Evolutionary conservation across 92 coral and sea anemone species (phyloP).

Genomic region (Siderastrea radians): DNA sequence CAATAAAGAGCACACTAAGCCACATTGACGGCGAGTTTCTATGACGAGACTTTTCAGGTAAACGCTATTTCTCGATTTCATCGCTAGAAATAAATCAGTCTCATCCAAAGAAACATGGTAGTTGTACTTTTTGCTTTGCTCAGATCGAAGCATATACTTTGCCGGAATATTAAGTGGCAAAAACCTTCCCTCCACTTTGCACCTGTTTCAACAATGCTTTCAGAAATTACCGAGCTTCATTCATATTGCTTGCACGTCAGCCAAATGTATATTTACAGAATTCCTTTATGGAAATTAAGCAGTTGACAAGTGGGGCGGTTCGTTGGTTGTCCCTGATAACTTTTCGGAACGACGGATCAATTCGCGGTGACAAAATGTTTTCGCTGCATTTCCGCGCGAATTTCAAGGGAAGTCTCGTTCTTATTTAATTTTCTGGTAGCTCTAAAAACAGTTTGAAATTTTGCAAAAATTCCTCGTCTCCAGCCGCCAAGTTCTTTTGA

Average conservation of each 20-base stretch:
- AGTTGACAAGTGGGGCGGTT: slow-evolving; percentile 33
- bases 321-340: slow-evolving; percentile 10
- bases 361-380: neutral
- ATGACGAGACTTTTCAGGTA: neutral
- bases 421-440: neutral
- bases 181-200: slow-evolving; percentile 19
- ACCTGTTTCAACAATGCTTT: slow-evolving; percentile 37
- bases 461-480: neutral
- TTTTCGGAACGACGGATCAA: neutral
- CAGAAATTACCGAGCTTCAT: slow-evolving; percentile 11
- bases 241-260: slow-evolving; percentile 18
- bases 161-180: neutral
- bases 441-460: neutral
- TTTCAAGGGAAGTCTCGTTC: neutral
- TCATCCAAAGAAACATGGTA: neutral
- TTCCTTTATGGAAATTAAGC: slow-evolving; percentile 31
- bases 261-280: slow-evolving; percentile 11
- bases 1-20: neutral
- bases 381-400: neutral
- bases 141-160: neutral
- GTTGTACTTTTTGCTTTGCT: neutral
- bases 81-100: neutral
- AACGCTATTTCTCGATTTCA: neutral
- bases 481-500: neutral
- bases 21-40: neutral